Percentiles rank a stretch among this genome's conserved stretches.
phyloP scores from a whole-genome alignment of 2,888 invertebrate species.

The Hoplodrina blanda region DNA sequence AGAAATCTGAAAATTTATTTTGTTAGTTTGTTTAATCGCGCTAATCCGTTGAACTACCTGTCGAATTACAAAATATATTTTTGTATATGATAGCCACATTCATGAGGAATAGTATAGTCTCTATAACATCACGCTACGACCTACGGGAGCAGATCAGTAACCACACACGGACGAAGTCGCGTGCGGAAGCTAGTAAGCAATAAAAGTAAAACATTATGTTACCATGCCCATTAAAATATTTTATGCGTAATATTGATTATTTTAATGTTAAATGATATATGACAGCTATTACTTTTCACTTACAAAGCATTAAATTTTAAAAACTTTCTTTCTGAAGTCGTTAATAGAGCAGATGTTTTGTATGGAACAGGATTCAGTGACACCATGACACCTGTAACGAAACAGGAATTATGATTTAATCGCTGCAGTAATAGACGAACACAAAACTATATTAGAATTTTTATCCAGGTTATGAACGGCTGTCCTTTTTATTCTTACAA shows the following conservation, averaged over 20 bases:
- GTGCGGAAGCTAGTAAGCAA: not conserved
- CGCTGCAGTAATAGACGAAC: conserved; percentile 9
- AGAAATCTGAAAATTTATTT: too few species aligned
- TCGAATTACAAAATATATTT: too few species aligned
- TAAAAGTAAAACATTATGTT: not conserved
- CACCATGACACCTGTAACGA: conserved; percentile 46
- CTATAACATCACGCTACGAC: too few species aligned
- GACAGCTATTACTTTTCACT: not conserved
- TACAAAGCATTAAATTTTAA: conserved; percentile 1
- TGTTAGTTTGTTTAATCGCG: too few species aligned
- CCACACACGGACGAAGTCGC: too few species aligned
- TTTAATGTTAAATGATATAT: conserved; percentile 11
- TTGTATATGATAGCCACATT: too few species aligned
- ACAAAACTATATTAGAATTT: conserved; percentile 15
- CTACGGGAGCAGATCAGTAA: too few species aligned
- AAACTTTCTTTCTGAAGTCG: conserved; percentile 37
- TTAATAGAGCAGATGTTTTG: conserved; percentile 40
- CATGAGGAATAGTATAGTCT: too few species aligned
- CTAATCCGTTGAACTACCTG: too few species aligned
- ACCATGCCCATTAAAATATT: not conserved
- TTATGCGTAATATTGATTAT: not conserved
- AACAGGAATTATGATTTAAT: conserved; percentile 47
- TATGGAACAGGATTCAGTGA: conserved; percentile 23
- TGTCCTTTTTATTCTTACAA: not conserved
- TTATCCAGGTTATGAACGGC: conserved; percentile 1